These are phyloP conservation scores for Corythoichthys haematopterus DNA, from an alignment of 2,113 vertebrate genomes.

Conservation along the genomic window DNA sequence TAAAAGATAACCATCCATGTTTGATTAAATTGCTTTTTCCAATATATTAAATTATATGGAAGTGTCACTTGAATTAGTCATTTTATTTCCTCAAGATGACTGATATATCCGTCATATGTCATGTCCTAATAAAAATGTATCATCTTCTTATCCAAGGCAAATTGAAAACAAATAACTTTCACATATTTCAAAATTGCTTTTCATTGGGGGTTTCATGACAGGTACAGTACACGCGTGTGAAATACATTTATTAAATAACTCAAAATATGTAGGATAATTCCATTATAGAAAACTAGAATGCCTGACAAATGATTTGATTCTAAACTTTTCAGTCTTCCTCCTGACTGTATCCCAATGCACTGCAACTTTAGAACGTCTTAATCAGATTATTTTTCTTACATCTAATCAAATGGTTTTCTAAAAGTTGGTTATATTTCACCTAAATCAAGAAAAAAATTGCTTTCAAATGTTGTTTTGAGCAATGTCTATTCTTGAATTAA, in stretches of 20 bases:
- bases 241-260: constrained; percentile 37
- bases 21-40: constrained; percentile 35
- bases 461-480: no score
- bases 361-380: no score
- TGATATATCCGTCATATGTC: constrained; percentile 54
- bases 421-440: no score
- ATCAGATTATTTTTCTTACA: no score
- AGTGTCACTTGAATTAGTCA: constrained; percentile 33
- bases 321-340: constrained; percentile 6
- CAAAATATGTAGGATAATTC: constrained; percentile 5
- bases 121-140: constrained; percentile 65
- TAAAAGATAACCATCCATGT: constrained; percentile 40
- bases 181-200: constrained; percentile 20
- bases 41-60: constrained; percentile 24
- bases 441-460: no score
- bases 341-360: constrained; percentile 24
- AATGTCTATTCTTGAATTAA: no score
- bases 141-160: constrained; percentile 62
- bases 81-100: constrained; percentile 53
- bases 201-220: constrained; percentile 22
- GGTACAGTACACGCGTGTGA: constrained; percentile 24
- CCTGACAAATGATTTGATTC: constrained; percentile 31
- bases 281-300: constrained; percentile 17
- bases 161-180: constrained; percentile 57
- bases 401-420: no score